Base-by-base conservation (phyloP, 2,888 invertebrate genomes). In the Temnothorax ravouxi region DNA sequence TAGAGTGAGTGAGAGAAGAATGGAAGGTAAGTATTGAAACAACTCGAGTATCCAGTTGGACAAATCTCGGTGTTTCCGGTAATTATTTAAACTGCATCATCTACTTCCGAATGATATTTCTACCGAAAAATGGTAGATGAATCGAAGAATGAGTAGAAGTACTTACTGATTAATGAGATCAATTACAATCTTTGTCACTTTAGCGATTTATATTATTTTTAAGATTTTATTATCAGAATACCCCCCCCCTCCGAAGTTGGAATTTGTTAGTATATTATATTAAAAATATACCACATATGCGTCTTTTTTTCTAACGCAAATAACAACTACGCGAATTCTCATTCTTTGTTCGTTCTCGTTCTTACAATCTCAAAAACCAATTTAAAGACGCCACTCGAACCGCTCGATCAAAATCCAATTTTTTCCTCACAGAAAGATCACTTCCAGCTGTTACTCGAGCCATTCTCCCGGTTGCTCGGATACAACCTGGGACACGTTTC, bases 381-480 rank as follows among this genome's bases (percentile, higher is more conserved):
- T 79, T 79, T 52, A 25, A 21, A 34, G 59, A 67, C 13, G 59
- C 18, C 29, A 34, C 13, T 79, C 38, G 18, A 56, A 59, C 8
- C 21, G 41, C 25, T 59, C 71, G 59, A 80, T 80, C 71, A 59
- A 80, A 80, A 80, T 71, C 50, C 38, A 80, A 80, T 80, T 80
- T 71, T 71, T 80, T 50, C 25, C 59, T 80, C n/a, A 13, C 79
- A 69, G 61, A 29, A 59, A 71, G 38, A 13, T n/a, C 69, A 47
- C 59, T 80, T 80, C 18, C 71, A 71, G 79, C 59, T 79, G 79
- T 71, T 71, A 71, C 71, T 21, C 67, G 67, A 67, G 54, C 29
- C 71, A 11, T 54, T 71, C 44, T 66, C 18, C 9, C 66, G n/a
- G 52, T 59, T 59, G n/a, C n/a, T 69, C n/a, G 56, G 44, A 69